Conservation (phyloP, 2,888 invertebrate genomes). For the Mythimna loreyi region DNA sequence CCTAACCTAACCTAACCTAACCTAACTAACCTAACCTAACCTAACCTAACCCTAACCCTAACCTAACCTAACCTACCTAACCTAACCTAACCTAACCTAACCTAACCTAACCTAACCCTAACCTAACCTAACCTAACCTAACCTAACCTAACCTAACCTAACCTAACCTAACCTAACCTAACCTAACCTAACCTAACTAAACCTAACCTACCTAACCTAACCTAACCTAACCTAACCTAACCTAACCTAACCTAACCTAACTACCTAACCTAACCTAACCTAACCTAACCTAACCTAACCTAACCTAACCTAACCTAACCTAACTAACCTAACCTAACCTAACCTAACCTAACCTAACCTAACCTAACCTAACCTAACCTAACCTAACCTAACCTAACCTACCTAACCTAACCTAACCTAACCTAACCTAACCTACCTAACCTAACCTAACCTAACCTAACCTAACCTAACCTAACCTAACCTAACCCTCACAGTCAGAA, state of each 20-base stretch:
- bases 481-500: too few species aligned
- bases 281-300: constrained; percentile 38
- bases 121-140: constrained; percentile 22
- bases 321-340: constrained; percentile 35
- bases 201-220: constrained; percentile 23
- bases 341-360: constrained; percentile 37
- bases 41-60: constrained; percentile 16
- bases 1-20: constrained; percentile 25
- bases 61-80: constrained; percentile 14
- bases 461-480: constrained; percentile 37
- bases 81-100: constrained; percentile 25
- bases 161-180: constrained; percentile 33
- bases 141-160: constrained; percentile 14
- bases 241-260: constrained; percentile 35
- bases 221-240: constrained; percentile 38
- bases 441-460: constrained; percentile 36
- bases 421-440: constrained; percentile 10
- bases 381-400: constrained; percentile 33
- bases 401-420: constrained; percentile 34
- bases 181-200: constrained; percentile 18
- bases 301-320: constrained; percentile 37
- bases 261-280: constrained; percentile 38
- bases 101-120: constrained; percentile 23
- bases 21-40: constrained; percentile 23
- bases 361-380: constrained; percentile 10